A percentile compares a stretch with the other conserved stretches of the same genome.
Evolutionary conservation across 2,113 vertebrate species (phyloP).

Genomic region (Cyphomyrus discorhynchus): DNA sequence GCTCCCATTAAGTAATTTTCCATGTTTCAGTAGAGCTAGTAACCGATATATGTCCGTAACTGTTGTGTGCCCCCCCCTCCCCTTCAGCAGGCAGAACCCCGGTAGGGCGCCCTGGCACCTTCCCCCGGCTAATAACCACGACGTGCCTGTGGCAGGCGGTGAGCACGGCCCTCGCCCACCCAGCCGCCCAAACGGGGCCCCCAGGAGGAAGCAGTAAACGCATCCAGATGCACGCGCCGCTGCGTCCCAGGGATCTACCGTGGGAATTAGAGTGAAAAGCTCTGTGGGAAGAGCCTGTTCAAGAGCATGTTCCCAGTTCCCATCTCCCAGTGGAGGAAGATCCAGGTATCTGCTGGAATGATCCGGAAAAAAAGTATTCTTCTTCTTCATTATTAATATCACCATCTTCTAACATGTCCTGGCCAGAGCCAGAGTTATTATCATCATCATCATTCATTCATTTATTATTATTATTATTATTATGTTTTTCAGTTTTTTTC

Average conservation of each 20-base stretch:
- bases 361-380: neutral
- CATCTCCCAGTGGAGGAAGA: neutral
- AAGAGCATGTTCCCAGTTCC: no score
- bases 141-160: neutral
- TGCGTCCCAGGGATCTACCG: neutral
- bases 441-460: neutral
- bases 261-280: neutral
- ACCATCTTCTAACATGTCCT: neutral
- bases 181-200: constrained; percentile 1
- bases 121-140: neutral
- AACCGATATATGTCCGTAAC: neutral
- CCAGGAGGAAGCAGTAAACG: neutral
- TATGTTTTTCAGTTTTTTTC: neutral
- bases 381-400: neutral
- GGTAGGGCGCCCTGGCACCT: neutral
- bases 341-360: neutral
- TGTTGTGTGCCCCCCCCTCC: neutral
- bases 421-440: neutral
- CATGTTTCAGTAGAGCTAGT: neutral
- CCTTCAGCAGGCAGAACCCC: neutral
- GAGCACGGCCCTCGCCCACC: constrained; percentile 5
- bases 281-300: neutral
- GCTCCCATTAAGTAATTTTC: neutral
- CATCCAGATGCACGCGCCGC: constrained; percentile 6
- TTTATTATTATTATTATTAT: neutral